These are phyloP conservation scores for Okapia johnstoni DNA, from an alignment of 2,113 vertebrate genomes.

Conservation along the genomic window DNA sequence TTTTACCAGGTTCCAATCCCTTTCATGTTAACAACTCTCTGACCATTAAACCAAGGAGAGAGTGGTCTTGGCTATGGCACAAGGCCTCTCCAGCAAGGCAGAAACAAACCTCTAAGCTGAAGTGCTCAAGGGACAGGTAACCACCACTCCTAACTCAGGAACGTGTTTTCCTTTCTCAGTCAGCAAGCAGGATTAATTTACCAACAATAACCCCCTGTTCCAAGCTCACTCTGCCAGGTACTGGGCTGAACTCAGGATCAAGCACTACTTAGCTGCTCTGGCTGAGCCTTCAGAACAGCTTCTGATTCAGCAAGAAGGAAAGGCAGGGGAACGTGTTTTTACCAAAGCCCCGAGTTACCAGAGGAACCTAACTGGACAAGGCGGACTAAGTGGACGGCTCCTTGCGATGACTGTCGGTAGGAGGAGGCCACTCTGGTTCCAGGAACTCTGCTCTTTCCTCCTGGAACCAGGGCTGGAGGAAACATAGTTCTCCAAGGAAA, in stretches of 20 bases:
- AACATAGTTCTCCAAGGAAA: not conserved
- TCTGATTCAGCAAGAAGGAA: conserved; percentile 31
- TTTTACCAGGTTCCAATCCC: not conserved
- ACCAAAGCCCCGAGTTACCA: not conserved
- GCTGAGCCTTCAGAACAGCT: not conserved
- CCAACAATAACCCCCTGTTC: not conserved
- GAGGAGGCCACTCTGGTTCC: not conserved
- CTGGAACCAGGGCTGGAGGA: not conserved
- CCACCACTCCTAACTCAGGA: not conserved
- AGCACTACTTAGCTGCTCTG: not conserved
- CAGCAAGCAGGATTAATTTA: not conserved
- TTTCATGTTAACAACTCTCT: not conserved
- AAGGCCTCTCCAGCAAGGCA: not conserved
- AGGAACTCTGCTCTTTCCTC: not conserved
- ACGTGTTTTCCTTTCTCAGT: not conserved
- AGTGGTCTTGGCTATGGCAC: not conserved
- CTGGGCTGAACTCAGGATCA: not conserved
- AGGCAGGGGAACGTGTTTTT: not conserved
- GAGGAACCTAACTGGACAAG: not conserved
- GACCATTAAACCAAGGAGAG: not conserved
- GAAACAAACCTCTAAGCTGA: not conserved
- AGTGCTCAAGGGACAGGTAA: not conserved
- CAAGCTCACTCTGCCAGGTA: not conserved
- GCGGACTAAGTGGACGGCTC: not conserved
- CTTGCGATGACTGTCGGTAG: not conserved